Conservation (phyloP, 2,888 invertebrate species). For the Ennomos erosarius region DNA sequence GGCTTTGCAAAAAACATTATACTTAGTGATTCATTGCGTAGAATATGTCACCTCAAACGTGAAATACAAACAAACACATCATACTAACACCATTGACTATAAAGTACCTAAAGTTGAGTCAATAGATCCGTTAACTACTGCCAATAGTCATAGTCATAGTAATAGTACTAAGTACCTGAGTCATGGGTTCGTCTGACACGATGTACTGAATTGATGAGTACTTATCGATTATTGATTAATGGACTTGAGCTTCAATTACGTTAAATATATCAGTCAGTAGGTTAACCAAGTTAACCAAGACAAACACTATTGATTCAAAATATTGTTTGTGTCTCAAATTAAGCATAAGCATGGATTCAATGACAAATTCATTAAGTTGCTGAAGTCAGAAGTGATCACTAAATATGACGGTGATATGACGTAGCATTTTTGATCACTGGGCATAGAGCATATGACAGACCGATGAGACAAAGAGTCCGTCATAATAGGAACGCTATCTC, state of each 20-base stretch:
- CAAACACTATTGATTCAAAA: no score
- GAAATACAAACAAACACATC: slow-evolving; percentile 25
- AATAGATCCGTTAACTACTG: slow-evolving; percentile 25
- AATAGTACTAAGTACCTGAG: slow-evolving; percentile 15
- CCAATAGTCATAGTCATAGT: slow-evolving; percentile 27
- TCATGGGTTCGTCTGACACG: slow-evolving; percentile 23
- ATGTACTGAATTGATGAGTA: slow-evolving; percentile 1
- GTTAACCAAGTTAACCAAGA: no score
- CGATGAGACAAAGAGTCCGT: no score
- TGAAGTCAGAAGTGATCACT: no score
- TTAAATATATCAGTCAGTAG: slow-evolving; percentile 6
- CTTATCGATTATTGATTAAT: slow-evolving; percentile 10
- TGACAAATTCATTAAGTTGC: no score
- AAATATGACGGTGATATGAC: no score
- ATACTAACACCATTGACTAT: slow-evolving; percentile 13
- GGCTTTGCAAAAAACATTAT: slow-evolving; percentile 1
- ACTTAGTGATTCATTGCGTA: slow-evolving; percentile 33
- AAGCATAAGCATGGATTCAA: no score
- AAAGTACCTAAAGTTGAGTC: slow-evolving; percentile 29
- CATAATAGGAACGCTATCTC: no score
- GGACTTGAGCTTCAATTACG: slow-evolving; percentile 13
- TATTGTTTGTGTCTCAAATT: no score
- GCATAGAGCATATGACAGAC: no score
- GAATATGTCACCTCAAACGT: slow-evolving; percentile 17
- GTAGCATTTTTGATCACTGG: no score